Conservation (phyloP, 2,113 vertebrate species). For the Pleuronectes platessa region DNA sequence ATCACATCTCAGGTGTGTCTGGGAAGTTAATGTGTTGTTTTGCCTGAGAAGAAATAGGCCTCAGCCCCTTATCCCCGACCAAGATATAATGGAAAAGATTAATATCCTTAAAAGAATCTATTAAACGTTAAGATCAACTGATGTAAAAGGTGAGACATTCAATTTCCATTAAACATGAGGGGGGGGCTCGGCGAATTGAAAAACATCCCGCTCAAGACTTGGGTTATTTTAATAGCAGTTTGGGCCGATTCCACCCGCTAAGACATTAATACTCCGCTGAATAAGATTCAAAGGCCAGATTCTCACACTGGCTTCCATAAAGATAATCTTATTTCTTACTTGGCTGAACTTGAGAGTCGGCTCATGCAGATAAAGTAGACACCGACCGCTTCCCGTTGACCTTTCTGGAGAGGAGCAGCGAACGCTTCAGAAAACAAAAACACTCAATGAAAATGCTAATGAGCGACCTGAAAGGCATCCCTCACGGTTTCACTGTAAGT, state of each 20-base stretch:
- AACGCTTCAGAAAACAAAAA: conserved; percentile 76
- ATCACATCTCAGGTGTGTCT: conserved; percentile 59
- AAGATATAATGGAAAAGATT: conserved; percentile 73
- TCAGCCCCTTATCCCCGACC: conserved; percentile 63
- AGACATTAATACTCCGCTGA: conserved; percentile 74
- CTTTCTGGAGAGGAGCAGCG: conserved; percentile 71
- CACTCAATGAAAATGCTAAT: conserved; percentile 81
- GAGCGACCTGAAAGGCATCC: conserved; percentile 59
- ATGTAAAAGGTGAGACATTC: conserved; percentile 69
- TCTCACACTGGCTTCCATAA: conserved; percentile 70
- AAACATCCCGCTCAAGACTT: conserved; percentile 66
- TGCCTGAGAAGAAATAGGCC: conserved; percentile 58
- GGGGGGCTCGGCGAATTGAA: conserved; percentile 61
- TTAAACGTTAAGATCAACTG: conserved; percentile 77
- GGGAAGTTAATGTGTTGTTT: conserved; percentile 73
- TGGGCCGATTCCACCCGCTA: conserved; percentile 63
- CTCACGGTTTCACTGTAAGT: conserved; percentile 55
- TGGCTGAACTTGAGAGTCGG: conserved; percentile 77
- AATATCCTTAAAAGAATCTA: conserved; percentile 77
- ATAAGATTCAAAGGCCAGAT: conserved; percentile 77
- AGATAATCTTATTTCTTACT: conserved; percentile 81
- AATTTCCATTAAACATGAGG: conserved; percentile 73
- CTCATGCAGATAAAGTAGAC: conserved; percentile 78
- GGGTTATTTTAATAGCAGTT: conserved; percentile 71
- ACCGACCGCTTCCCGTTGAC: conserved; percentile 77